Conservation (phyloP, 2,888 invertebrate species). For the Sepiola atlantica region DNA sequence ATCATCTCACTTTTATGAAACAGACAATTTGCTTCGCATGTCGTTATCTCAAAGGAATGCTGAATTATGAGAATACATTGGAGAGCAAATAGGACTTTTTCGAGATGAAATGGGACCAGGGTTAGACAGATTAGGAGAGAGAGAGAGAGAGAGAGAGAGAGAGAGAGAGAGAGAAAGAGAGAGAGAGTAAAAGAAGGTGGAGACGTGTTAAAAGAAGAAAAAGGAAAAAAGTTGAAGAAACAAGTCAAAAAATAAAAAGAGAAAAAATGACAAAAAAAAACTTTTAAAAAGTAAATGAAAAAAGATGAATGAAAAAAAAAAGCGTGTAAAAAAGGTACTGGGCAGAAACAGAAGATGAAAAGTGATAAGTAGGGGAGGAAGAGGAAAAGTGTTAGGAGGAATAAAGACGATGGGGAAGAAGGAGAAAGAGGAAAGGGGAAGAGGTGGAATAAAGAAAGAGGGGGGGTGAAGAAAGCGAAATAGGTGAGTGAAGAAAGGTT, state of each 20-base stretch:
- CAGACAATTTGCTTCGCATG: constrained; percentile 1
- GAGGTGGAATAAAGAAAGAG: background rate
- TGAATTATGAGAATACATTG: constrained; percentile 20
- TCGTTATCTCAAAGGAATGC: background rate
- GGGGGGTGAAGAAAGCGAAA: background rate
- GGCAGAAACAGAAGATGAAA: background rate
- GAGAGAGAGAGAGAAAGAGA: background rate
- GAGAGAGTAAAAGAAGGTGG: background rate
- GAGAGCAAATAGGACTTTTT: background rate
- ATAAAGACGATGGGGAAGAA: background rate
- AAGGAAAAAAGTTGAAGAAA: background rate
- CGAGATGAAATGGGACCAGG: background rate
- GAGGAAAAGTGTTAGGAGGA: background rate
- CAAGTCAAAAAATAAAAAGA: background rate
- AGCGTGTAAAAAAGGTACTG: background rate
- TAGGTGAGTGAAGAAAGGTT: background rate
- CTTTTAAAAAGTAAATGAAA: too few species aligned
- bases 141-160: background rate
- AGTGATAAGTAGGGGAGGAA: background rate
- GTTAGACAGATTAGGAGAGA: background rate
- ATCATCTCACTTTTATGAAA: background rate
- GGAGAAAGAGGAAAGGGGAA: background rate
- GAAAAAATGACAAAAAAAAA: too few species aligned
- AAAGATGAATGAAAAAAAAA: background rate
- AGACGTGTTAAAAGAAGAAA: background rate